Conservation (phyloP, 2,888 invertebrate species). For the Metacarcinus magister region DNA sequence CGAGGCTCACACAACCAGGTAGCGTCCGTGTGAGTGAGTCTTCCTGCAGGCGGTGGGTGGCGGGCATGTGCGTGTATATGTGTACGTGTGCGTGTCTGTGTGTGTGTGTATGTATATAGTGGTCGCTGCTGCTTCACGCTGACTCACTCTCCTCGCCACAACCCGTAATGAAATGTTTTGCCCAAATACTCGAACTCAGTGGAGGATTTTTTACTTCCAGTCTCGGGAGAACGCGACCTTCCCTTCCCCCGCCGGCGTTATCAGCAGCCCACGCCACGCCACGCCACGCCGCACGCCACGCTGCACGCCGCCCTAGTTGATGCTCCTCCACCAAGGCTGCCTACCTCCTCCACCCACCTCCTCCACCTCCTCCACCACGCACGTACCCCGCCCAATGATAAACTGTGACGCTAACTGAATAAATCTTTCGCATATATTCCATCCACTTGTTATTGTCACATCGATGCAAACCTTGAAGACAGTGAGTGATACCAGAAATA, state of each 20-base stretch:
- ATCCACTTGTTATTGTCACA: background rate
- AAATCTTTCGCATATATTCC: background rate
- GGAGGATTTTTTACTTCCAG: background rate
- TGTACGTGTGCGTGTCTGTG: background rate
- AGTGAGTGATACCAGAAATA: slow-evolving; percentile 9
- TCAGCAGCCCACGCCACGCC: too few relatives aligned
- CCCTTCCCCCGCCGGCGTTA: background rate
- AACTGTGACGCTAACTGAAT: background rate
- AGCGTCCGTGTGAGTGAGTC: background rate
- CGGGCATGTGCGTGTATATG: background rate
- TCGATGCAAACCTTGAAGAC: background rate
- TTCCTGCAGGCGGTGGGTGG: background rate
- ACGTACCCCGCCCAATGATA: background rate
- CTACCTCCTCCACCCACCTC: background rate
- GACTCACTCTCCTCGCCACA: background rate
- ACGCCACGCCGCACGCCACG: background rate
- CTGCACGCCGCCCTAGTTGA: background rate
- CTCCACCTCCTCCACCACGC: background rate
- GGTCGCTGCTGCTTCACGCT: background rate
- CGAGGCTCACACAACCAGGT: background rate
- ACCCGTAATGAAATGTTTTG: background rate
- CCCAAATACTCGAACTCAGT: background rate
- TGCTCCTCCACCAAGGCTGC: too few relatives aligned
- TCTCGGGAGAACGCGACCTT: background rate
- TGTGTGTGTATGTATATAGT: background rate